Base-by-base conservation (phyloP, 2,797 vertebrate genomes). In the Lagodon rhomboides region DNA sequence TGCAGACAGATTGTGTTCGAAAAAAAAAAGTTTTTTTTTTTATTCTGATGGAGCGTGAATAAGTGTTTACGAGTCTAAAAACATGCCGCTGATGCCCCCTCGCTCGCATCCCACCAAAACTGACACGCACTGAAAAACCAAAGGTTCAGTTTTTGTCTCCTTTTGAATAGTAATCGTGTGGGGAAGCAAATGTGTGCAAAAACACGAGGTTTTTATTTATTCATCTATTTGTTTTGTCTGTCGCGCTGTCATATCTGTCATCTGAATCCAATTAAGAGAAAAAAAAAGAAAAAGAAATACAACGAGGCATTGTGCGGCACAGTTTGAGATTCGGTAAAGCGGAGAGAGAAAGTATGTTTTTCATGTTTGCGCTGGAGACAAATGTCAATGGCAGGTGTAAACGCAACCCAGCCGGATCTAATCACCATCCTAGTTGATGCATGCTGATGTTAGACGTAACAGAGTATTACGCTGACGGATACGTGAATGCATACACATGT, bases 21-120 rank as follows among this genome's bases (percentile, higher is more conserved):
- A 47, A 38, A 46, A 53, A 62, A 38, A 38, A 4, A 1, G 3
- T n/a, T 60, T 66, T 65, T 50, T 27, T 61, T 66, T 66, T 50
- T 20, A 58, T 59, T 27, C 27, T 53, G 62, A 46, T 34, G 50
- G 11, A 38, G 38, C 41, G 30, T n/a, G 23, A 55, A 43, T 25
- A 65, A 27, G 16, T 64, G 53, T 55, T 77, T 53, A 25, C 62
- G 41, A 51, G 53, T 54, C 50, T 53, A 18, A 71, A 80, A 63
- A 59, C 49, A 56, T 49, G 17, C 15, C 30, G 53, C 18, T 27
- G 25, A 60, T 15, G n/a, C 1, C 20, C 11, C 17, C 59, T 18
- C 0, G 63, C 64, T 68, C 27, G 46, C 46, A 63, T 60, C 41
- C 34, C 68, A 76, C 25, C 20, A 50, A 70, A 64, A 53, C 38